Evolutionary conservation across 2,797 vertebrate genomes (phyloP).

Genomic region (Alcedo quadribrachys): DNA sequence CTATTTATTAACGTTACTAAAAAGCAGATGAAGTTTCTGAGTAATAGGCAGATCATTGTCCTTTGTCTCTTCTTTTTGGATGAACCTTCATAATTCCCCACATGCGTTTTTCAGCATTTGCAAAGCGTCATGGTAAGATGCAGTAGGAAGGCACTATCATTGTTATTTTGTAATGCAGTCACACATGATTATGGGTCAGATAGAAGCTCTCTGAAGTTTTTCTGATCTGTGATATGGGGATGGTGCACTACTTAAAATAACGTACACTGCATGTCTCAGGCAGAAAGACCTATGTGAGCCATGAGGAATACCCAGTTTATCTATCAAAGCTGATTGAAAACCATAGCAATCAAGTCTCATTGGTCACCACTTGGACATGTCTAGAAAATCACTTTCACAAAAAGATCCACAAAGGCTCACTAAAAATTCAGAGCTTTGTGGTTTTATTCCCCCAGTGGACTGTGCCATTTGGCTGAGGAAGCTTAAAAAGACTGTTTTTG

Average conservation of each 20-base stretch:
- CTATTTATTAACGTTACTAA: background rate
- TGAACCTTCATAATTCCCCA: background rate
- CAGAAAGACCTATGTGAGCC: background rate
- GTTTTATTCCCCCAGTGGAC: background rate
- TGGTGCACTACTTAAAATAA: background rate
- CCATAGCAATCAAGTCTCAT: background rate
- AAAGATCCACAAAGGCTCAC: background rate
- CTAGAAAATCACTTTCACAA: background rate
- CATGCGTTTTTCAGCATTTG: background rate
- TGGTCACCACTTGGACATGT: background rate
- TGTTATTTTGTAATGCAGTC: background rate
- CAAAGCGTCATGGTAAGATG: background rate
- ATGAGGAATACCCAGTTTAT: background rate
- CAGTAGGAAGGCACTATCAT: background rate
- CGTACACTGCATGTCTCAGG: background rate
- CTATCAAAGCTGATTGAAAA: background rate
- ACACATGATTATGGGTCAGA: background rate
- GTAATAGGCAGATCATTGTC: background rate
- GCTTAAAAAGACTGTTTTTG: background rate
- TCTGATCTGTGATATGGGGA: background rate
- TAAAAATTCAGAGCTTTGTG: background rate
- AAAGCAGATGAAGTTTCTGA: background rate
- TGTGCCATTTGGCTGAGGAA: constrained; percentile 7
- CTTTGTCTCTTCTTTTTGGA: background rate
- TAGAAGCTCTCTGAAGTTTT: constrained; percentile 23